Evolutionary conservation across 2,888 invertebrate species (phyloP).

Genomic region (Eucriotettix oculatus): DNA sequence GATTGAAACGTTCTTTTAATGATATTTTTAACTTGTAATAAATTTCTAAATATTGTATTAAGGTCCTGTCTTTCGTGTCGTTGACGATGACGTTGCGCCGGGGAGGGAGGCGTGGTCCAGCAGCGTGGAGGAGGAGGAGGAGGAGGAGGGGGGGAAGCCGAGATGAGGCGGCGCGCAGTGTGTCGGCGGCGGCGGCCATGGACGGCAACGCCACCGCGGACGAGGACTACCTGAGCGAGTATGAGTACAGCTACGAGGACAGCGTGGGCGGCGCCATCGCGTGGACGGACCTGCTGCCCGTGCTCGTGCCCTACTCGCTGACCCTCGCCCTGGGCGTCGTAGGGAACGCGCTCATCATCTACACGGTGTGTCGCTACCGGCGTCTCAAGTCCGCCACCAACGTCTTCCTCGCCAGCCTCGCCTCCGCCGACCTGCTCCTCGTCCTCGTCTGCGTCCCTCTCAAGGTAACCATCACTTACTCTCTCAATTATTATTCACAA

Average conservation of each 20-base stretch:
- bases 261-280: constrained; percentile 29
- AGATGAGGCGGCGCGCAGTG: background rate
- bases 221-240: background rate
- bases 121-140: no score
- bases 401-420: constrained; percentile 47
- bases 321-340: constrained; percentile 41
- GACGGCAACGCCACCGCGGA: background rate
- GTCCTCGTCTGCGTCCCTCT: constrained; percentile 53
- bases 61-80: no score
- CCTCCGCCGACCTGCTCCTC: constrained; percentile 48
- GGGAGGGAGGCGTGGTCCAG: no score
- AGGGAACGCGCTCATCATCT: constrained; percentile 38
- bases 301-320: constrained; percentile 37
- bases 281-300: constrained; percentile 37
- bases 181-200: background rate
- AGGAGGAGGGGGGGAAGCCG: no score
- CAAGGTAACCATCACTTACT: constrained; percentile 32
- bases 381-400: constrained; percentile 45
- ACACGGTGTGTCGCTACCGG: constrained; percentile 33
- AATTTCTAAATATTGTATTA: no score
- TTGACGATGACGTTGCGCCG: no score
- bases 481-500: no score
- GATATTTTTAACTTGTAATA: no score
- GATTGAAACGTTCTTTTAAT: no score
- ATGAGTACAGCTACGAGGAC: constrained; percentile 30